Percentiles rank a stretch among this genome's conserved stretches.
These are phyloP conservation scores for Alethe diademata DNA, from an alignment of 2,113 vertebrate species.

Conservation along the genomic window DNA sequence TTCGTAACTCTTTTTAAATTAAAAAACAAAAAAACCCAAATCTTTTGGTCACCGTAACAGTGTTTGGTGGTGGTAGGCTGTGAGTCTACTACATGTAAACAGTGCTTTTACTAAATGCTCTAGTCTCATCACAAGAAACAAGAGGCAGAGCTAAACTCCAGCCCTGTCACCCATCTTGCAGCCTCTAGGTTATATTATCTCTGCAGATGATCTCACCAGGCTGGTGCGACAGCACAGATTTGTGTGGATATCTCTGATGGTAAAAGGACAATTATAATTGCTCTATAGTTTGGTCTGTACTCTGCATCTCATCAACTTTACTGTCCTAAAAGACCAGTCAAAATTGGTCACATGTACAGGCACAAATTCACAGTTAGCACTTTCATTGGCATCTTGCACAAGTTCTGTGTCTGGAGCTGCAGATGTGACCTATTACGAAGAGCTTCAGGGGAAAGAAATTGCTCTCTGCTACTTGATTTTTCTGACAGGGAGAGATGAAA, in stretches of 20 bases:
- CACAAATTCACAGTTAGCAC: neutral
- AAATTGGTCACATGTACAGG: neutral
- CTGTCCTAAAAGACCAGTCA: neutral
- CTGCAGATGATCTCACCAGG: neutral
- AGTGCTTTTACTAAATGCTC: neutral
- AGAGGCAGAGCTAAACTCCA: neutral
- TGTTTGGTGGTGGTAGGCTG: neutral
- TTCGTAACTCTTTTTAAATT: neutral
- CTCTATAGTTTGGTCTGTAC: neutral
- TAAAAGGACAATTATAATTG: neutral
- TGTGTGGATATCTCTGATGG: neutral
- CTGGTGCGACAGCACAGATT: neutral
- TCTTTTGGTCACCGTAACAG: neutral
- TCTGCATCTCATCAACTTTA: neutral
- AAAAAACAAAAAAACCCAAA: neutral
- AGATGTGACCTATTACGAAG: neutral
- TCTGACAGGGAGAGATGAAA: neutral
- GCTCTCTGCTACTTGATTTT: neutral
- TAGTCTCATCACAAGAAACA: neutral
- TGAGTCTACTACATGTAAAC: neutral
- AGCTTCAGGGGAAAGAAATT: neutral
- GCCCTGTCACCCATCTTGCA: neutral
- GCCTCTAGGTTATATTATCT: neutral
- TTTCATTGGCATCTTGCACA: neutral
- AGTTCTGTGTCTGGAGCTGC: neutral